Percentiles rank a stretch among this genome's conserved stretches.
Evolutionary conservation across 2,797 vertebrate species (phyloP).

Genomic region (Amniataba percoides): DNA sequence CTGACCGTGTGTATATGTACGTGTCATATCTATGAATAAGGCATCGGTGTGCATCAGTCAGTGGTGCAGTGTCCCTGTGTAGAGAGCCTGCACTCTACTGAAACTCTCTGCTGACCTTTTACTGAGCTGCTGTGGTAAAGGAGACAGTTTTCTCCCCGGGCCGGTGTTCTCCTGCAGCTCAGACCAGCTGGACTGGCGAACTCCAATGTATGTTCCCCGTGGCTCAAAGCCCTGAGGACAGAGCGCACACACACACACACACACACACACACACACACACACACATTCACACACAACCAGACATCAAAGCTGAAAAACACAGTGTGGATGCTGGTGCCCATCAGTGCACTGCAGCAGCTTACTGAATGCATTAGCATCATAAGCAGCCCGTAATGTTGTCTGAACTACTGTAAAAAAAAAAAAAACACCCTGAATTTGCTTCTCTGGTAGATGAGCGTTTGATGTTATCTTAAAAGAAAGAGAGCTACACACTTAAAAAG

Average conservation of each 20-base stretch:
- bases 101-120: slow-evolving; percentile 74
- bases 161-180: slow-evolving; percentile 91
- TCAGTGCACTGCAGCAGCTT: slow-evolving; percentile 26
- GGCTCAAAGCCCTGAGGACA: slow-evolving; percentile 94
- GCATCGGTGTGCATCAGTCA: background rate
- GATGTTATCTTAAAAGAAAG: slow-evolving; percentile 31
- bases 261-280: slow-evolving; percentile 38
- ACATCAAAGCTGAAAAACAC: slow-evolving; percentile 47
- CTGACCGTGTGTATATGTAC: background rate
- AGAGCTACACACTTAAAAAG: background rate
- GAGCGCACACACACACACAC: slow-evolving; percentile 23
- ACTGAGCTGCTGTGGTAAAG: slow-evolving; percentile 83
- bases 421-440: background rate
- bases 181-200: slow-evolving; percentile 90
- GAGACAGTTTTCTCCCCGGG: slow-evolving; percentile 88
- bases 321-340: slow-evolving; percentile 3
- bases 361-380: slow-evolving; percentile 58
- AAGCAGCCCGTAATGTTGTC: slow-evolving; percentile 14
- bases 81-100: slow-evolving; percentile 4
- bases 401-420: background rate
- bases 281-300: slow-evolving; percentile 25
- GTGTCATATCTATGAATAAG: slow-evolving; percentile 3
- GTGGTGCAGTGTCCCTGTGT: background rate
- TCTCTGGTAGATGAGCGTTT: slow-evolving; percentile 23
- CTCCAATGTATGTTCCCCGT: slow-evolving; percentile 92